A percentile compares a stretch with the other conserved stretches of the same genome.
Conservation (phyloP, 2,113 vertebrate species). For the Benitochromis conjunctus region DNA sequence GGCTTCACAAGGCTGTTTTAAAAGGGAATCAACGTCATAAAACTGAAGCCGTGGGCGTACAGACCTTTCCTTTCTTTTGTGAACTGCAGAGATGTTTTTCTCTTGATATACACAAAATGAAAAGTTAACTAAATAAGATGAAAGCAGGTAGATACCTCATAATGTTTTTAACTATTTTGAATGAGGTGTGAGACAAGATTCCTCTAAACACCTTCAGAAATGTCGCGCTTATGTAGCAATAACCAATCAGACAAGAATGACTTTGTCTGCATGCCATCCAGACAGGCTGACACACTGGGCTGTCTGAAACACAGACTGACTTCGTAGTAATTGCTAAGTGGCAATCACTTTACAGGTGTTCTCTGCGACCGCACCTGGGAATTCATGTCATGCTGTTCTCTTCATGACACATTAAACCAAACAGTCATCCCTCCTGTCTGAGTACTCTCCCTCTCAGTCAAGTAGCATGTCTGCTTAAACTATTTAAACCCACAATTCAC, state of each 20-base stretch:
- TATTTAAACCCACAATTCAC: conserved; percentile 13
- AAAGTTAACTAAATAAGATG: fast-evolving
- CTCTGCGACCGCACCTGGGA: not conserved
- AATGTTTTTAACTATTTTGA: not conserved
- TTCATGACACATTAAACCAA: conserved; percentile 5
- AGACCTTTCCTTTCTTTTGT: not conserved
- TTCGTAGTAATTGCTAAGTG: not conserved
- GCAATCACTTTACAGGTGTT: conserved; percentile 10
- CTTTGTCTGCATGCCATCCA: not conserved
- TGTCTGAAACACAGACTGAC: not conserved
- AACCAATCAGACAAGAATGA: not conserved
- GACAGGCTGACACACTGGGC: not conserved
- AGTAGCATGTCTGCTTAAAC: conserved; percentile 1
- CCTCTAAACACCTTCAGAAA: not conserved
- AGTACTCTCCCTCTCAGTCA: not conserved
- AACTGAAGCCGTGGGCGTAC: not conserved
- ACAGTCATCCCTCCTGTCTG: conserved; percentile 19
- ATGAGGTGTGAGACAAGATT: not conserved
- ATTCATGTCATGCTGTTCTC: not conserved
- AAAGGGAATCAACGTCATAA: not conserved
- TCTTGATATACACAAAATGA: not conserved
- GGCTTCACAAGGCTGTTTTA: not conserved
- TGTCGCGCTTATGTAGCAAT: not conserved
- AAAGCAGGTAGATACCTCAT: not conserved
- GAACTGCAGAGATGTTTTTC: not conserved